Evolutionary conservation across 2,888 invertebrate genomes (phyloP).

Genomic region (Microchrysa polita): DNA sequence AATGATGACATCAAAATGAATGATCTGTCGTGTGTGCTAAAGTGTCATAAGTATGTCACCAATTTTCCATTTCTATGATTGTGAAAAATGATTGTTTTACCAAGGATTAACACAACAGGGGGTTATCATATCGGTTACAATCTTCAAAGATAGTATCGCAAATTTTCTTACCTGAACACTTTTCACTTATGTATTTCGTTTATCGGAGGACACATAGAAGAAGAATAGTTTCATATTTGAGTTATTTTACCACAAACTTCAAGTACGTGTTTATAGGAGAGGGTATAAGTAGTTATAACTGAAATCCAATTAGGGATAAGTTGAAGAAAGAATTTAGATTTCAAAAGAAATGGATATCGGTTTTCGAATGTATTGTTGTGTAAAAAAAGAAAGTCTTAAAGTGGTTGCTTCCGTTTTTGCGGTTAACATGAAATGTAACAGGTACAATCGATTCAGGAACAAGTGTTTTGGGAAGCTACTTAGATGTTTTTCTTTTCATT

Average conservation of each 20-base stretch:
- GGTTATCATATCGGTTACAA: background rate
- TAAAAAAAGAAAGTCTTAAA: constrained; percentile 1
- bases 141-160: background rate
- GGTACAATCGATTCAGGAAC: constrained; percentile 18
- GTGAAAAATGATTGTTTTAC: constrained; percentile 43
- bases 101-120: constrained; percentile 36
- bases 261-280: background rate
- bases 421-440: constrained; percentile 44
- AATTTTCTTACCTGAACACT: constrained; percentile 22
- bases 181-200: background rate
- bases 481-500: constrained; percentile 3
- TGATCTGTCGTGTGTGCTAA: constrained; percentile 8
- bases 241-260: background rate
- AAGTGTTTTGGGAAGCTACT: constrained; percentile 32
- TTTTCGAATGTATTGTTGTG: constrained; percentile 6
- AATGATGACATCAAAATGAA: constrained; percentile 32
- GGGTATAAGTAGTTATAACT: background rate
- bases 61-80: constrained; percentile 13
- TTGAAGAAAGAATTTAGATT: background rate
- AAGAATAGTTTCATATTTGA: background rate
- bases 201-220: background rate
- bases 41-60: constrained; percentile 43
- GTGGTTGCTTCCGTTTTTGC: constrained; percentile 46
- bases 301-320: background rate
- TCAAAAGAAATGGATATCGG: background rate